Evolutionary conservation across 2,888 invertebrate genomes (phyloP).

Genomic region (Mythimna ferrago): DNA sequence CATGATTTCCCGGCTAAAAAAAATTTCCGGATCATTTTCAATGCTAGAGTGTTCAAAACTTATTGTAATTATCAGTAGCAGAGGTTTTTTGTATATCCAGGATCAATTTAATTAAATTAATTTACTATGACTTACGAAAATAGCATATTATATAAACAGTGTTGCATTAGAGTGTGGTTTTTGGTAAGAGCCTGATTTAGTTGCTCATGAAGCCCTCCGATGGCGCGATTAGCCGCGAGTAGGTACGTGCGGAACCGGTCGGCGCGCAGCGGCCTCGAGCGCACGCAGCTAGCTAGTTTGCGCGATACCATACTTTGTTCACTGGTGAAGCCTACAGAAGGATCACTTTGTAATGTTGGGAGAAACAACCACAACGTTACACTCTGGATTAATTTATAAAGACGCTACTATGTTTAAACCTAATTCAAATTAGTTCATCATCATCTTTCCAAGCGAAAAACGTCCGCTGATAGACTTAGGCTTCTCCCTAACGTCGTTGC

Average conservation of each 20-base stretch:
- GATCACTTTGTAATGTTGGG: not conserved
- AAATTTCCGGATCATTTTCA: no score
- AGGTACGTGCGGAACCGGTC: slow-evolving; percentile 15
- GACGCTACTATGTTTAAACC: not conserved
- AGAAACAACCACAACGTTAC: not conserved
- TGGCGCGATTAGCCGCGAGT: slow-evolving; percentile 41
- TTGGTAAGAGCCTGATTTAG: not conserved
- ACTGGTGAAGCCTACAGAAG: slow-evolving; percentile 12
- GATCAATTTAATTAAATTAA: no score
- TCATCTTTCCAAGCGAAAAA: not conserved
- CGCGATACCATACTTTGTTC: slow-evolving; percentile 23
- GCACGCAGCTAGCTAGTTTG: slow-evolving; percentile 16
- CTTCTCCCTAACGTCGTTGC: no score
- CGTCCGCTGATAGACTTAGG: no score
- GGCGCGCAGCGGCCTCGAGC: slow-evolving; percentile 20
- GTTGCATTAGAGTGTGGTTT: slow-evolving; percentile 1
- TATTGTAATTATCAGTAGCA: no score
- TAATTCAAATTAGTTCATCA: not conserved
- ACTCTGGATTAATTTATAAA: not conserved
- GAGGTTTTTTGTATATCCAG: no score
- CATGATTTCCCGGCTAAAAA: no score
- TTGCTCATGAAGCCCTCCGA: slow-evolving; percentile 9
- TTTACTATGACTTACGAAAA: no score
- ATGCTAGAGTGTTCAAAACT: no score
- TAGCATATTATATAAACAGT: not conserved